A percentile compares a stretch with the other conserved stretches of the same genome.
Evolutionary conservation across 2,113 vertebrate genomes (phyloP).

Genomic region (Paraplagusia blochii): DNA sequence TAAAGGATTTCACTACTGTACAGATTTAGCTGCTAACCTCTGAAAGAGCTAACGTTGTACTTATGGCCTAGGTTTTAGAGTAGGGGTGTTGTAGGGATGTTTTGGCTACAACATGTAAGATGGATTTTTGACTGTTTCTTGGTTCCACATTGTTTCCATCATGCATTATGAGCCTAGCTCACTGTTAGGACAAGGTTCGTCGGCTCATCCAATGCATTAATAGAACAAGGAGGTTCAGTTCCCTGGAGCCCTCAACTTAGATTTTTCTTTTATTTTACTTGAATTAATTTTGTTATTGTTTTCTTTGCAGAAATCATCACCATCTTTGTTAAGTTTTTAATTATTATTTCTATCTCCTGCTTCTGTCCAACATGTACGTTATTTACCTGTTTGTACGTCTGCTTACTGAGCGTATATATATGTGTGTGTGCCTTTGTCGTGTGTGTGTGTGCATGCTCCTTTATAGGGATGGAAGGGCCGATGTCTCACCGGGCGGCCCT

Average conservation of each 20-base stretch:
- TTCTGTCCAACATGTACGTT: conserved; percentile 35
- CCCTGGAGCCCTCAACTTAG: too few species aligned
- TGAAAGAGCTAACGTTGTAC: too few species aligned
- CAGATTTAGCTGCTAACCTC: too few species aligned
- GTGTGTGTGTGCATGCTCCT: conserved; percentile 35
- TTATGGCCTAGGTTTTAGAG: too few species aligned
- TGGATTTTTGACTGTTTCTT: too few species aligned
- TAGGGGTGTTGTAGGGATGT: too few species aligned
- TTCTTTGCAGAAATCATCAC: conserved; percentile 57
- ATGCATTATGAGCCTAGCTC: too few species aligned
- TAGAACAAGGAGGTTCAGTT: not conserved
- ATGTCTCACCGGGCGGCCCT: conserved; percentile 89
- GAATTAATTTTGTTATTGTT: conserved; percentile 32
- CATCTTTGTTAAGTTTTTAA: conserved; percentile 57
- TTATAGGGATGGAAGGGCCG: conserved; percentile 89
- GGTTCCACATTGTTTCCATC: too few species aligned
- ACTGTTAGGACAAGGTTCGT: too few species aligned
- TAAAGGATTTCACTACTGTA: too few species aligned
- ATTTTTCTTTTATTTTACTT: conserved; percentile 16
- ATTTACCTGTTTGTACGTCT: conserved; percentile 9
- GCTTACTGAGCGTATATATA: conserved; percentile 17
- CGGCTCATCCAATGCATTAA: too few species aligned
- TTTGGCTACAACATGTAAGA: too few species aligned
- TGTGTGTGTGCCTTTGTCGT: conserved; percentile 26
- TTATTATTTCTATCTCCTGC: conserved; percentile 25